Evolutionary conservation across 1,140 invertebrate species (phyloP).

Genomic region (Aphaenogaster floridana): DNA sequence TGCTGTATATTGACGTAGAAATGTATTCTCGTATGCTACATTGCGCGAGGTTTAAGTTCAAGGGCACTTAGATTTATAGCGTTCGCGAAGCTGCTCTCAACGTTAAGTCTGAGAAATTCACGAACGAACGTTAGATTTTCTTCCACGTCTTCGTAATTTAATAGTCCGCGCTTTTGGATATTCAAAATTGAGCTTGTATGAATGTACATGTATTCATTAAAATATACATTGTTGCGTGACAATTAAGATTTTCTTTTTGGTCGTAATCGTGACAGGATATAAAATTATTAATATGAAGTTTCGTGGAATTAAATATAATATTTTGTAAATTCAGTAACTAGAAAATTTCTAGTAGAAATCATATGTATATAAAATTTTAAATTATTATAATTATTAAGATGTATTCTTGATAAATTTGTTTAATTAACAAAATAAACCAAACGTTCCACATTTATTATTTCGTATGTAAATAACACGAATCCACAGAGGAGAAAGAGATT

Average conservation of each 20-base stretch:
- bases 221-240: neutral
- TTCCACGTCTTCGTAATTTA: neutral
- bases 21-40: conserved; percentile 26
- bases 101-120: conserved; percentile 6
- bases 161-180: neutral
- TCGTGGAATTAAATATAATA: neutral
- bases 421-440: neutral
- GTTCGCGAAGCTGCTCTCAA: neutral
- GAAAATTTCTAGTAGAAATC: neutral
- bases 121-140: neutral
- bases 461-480: neutral
- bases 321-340: neutral
- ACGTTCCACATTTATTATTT: neutral
- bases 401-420: conserved; percentile 4
- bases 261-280: neutral
- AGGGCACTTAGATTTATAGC: conserved; percentile 40
- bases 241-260: neutral
- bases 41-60: conserved; percentile 34
- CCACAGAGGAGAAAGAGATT: neutral
- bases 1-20: conserved; percentile 16
- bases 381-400: neutral
- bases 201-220: neutral
- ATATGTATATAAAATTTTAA: neutral
- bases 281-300: neutral
- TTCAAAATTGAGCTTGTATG: neutral